Percentiles rank a stretch among this genome's conserved stretches.
Evolutionary conservation across 2,113 vertebrate genomes (phyloP).

Genomic region (Caranx melampygus): DNA sequence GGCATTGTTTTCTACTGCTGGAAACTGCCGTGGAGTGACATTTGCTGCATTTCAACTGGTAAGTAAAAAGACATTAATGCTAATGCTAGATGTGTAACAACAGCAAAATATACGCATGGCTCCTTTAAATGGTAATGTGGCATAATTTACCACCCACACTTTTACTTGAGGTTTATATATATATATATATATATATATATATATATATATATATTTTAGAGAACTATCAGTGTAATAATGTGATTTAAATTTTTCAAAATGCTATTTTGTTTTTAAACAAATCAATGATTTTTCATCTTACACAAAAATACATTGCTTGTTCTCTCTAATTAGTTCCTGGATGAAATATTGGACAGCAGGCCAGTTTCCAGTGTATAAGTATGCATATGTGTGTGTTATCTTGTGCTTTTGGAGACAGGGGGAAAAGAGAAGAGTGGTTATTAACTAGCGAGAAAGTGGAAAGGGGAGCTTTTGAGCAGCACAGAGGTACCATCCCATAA

Average conservation of each 20-base stretch:
- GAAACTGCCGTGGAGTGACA: too few species aligned
- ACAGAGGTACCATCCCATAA: constrained; percentile 70
- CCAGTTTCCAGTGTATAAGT: constrained; percentile 6
- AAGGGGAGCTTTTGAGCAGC: constrained; percentile 50
- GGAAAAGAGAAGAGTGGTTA: constrained; percentile 53
- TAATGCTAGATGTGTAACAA: too few species aligned
- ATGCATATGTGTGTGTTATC: constrained; percentile 7
- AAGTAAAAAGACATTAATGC: too few species aligned
- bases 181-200: too few species aligned
- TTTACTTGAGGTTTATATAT: not conserved
- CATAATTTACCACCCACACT: not conserved
- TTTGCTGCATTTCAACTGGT: too few species aligned
- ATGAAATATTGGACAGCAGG: constrained; percentile 3
- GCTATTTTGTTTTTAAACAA: not conserved
- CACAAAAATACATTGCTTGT: not conserved
- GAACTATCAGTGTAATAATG: not conserved
- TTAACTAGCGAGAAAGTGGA: constrained; percentile 58
- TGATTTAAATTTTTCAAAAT: not conserved
- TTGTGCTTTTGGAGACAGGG: constrained; percentile 27
- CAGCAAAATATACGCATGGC: too few species aligned
- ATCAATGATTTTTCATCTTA: not conserved
- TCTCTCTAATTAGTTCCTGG: constrained; percentile 1
- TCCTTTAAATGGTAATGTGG: too few species aligned
- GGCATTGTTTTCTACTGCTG: too few species aligned
- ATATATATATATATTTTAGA: not conserved